Base-by-base conservation (phyloP, 1,140 invertebrate genomes). In the Sitobion miscanthi region DNA sequence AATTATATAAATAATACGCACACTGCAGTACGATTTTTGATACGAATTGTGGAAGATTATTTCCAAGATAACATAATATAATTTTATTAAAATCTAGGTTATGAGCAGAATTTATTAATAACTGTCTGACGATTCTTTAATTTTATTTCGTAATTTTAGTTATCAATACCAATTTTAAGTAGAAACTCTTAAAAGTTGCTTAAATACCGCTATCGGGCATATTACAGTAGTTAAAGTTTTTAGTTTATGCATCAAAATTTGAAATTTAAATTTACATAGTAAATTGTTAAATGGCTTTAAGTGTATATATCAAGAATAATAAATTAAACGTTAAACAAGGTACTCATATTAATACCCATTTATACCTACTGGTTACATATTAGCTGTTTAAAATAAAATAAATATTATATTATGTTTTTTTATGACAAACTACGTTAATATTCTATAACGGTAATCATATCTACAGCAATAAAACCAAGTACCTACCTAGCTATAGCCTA, bases 371-470 rank as follows among this genome's bases (percentile, higher is more conserved):
- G 25, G 52, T 54, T 54, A 69, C n/a, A 77, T 77, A 54, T 6
- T 54, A 23, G 1, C 30, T 77, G n/a, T 77, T n/a, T 77, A 77
- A 30, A 77, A 52, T 42, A 42, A 42, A 42, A 52, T 77, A 17
- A 17, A 77, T 14, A 77, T n/a, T 4, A n/a, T n/a, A 77, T 77
- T 17, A 77, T 77, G n/a, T 77, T 77, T 77, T n/a, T 77, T 4
- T 77, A 77, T 77, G 62, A 77, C n/a, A n/a, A 77, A 77, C 30
- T n/a, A 77, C n/a, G 62, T 77, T 77, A 35, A 77, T 77, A 77
- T n/a, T 77, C 30, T n/a, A n/a, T 77, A 77, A 77, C 6, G n/a
- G 62, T 77, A 17, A 4, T 7, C 14, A n/a, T 69, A 69, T 62
- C 57, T 62, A 30, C 25, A 77, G 30, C 62, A 77, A 77, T 77